Evolutionary conservation across 1,140 invertebrate species (phyloP).

Genomic region (Lordiphosa clarofinis): DNA sequence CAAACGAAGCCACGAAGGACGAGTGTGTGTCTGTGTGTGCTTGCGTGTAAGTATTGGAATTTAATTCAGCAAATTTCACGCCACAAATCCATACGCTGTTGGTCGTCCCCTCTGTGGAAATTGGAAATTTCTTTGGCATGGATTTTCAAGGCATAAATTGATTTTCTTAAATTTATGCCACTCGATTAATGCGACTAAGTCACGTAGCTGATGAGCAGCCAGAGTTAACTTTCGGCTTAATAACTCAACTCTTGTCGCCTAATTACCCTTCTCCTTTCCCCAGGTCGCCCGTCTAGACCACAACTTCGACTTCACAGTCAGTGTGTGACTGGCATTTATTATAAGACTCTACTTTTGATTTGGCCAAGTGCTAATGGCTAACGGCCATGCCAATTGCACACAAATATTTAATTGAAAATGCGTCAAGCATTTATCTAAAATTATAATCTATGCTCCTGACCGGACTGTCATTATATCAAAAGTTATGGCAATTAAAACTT

Average conservation of each 20-base stretch:
- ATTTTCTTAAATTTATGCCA: slow-evolving; percentile 52
- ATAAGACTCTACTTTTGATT: slow-evolving; percentile 23
- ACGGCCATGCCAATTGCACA: slow-evolving; percentile 19
- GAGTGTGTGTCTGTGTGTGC: slow-evolving; percentile 17
- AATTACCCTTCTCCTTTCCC: slow-evolving; percentile 35
- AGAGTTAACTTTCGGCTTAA: slow-evolving; percentile 7
- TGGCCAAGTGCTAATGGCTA: slow-evolving; percentile 17
- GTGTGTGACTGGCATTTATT: slow-evolving; percentile 23
- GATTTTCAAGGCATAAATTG: slow-evolving; percentile 56
- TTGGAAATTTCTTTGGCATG: slow-evolving; percentile 36
- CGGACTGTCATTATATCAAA: slow-evolving; percentile 14
- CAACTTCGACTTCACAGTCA: slow-evolving; percentile 1
- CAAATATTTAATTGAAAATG: slow-evolving; percentile 42
- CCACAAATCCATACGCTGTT: slow-evolving; percentile 28
- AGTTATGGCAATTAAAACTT: slow-evolving; percentile 62
- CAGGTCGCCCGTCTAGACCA: neutral
- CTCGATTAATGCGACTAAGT: slow-evolving; percentile 37
- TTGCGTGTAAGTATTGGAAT: slow-evolving; percentile 44
- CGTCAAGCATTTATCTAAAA: slow-evolving; percentile 30
- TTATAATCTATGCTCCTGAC: slow-evolving; percentile 29
- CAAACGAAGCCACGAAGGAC: slow-evolving; percentile 9
- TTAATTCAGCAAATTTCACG: slow-evolving; percentile 67
- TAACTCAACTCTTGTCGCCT: slow-evolving; percentile 36
- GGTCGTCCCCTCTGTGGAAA: slow-evolving; percentile 18
- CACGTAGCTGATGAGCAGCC: slow-evolving; percentile 30